These are phyloP conservation scores for Athrips mouffetella DNA, from an alignment of 2,888 invertebrate species.

Conservation along the genomic window DNA sequence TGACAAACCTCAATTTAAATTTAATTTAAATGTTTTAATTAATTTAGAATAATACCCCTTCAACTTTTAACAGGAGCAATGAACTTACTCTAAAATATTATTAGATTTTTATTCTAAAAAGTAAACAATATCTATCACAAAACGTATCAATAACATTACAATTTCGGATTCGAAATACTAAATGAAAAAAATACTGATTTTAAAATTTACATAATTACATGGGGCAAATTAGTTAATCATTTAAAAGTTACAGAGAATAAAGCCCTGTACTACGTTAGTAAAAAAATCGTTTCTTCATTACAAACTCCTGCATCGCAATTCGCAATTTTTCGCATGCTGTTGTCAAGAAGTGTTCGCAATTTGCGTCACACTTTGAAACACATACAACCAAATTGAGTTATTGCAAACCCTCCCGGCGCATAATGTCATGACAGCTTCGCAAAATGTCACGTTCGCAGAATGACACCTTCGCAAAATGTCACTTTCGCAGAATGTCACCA, in stretches of 20 bases:
- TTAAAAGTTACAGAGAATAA: slow-evolving; percentile 1
- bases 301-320: too few relatives aligned
- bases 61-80: slow-evolving; percentile 26
- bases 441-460: too few relatives aligned
- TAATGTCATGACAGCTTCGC: too few relatives aligned
- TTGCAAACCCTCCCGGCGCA: too few relatives aligned
- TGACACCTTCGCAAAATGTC: too few relatives aligned
- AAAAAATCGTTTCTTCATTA: too few relatives aligned
- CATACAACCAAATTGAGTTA: too few relatives aligned
- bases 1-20: too few relatives aligned
- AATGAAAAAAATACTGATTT: slow-evolving; percentile 42
- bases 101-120: slow-evolving; percentile 48
- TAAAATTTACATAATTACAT: slow-evolving; percentile 21
- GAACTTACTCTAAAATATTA: slow-evolving; percentile 28
- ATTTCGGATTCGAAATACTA: slow-evolving; percentile 32
- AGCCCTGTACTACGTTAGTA: neutral
- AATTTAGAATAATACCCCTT: slow-evolving; percentile 10
- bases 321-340: too few relatives aligned
- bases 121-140: slow-evolving; percentile 69
- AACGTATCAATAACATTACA: slow-evolving; percentile 43
- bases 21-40: neutral
- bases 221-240: slow-evolving; percentile 3
- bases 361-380: too few relatives aligned
- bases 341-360: too few relatives aligned
- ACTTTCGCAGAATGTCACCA: too few relatives aligned